A percentile compares a stretch with the other conserved stretches of the same genome.
These are phyloP conservation scores for Bradypus variegatus DNA, from an alignment of 2,797 vertebrate species.

Conservation along the genomic window DNA sequence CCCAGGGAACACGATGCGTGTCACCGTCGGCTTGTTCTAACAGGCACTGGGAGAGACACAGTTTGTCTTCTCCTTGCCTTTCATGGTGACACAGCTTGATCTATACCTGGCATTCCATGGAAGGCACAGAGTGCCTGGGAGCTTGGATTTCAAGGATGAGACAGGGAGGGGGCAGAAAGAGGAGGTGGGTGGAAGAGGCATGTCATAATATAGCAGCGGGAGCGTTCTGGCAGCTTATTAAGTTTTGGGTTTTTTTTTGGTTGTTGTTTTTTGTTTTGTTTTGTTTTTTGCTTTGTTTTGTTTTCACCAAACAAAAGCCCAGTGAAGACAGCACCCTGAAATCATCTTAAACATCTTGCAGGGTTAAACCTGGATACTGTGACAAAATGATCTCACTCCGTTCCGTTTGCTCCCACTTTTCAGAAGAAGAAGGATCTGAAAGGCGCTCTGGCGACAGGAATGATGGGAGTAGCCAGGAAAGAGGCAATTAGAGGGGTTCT, in stretches of 20 bases:
- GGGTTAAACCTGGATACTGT: slow-evolving; percentile 17
- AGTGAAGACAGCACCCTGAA: not conserved
- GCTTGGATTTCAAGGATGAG: not conserved
- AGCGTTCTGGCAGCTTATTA: not conserved
- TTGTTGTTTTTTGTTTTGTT: not conserved
- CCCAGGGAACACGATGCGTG: rapidly evolving
- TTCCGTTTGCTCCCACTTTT: not conserved
- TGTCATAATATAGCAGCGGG: not conserved
- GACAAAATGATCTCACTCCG: not conserved
- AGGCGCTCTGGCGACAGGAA: not conserved
- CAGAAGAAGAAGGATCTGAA: slow-evolving; percentile 26
- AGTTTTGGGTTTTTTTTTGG: no score
- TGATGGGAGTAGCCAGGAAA: not conserved
- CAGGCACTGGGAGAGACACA: not conserved
- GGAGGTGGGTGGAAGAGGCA: not conserved
- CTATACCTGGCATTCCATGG: not conserved
- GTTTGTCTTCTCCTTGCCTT: not conserved
- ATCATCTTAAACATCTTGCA: not conserved
- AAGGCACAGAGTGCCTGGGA: not conserved
- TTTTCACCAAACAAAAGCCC: slow-evolving; percentile 27
- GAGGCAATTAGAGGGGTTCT: not conserved
- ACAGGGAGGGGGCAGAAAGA: not conserved
- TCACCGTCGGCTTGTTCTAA: not conserved
- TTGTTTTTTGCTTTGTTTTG: not conserved
- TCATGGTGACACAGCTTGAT: not conserved